Evolutionary conservation across 35 echinoderm and acorn worm genomes (phyloP), one percentile per base, ranked within the genome.

Genomic region (Holothuria glaberrima): DNA sequence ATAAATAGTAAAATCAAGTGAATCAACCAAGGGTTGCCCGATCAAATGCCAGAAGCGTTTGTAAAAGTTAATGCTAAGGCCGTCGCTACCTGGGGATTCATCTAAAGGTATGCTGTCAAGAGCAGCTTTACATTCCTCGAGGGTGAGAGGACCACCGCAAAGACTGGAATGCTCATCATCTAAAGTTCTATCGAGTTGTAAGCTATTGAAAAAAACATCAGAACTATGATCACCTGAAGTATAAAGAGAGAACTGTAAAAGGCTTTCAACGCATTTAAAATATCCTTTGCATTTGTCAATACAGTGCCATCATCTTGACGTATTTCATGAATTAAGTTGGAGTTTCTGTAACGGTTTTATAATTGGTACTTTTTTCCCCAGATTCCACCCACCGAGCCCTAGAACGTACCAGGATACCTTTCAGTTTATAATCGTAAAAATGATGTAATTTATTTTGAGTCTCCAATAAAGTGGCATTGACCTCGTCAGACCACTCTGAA

Each of bases 231-330:
- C 12, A 21, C 63, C 63, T 19, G 0, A 9, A 66, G 63, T 16
- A 66, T 66, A 66, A 66, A 66, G 63, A 66, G 20, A 66, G n/a
- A n/a, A 22, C 63, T 66, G 12, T 66, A 66, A 66, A 66, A 6
- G 28, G 63, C 12, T 66, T 66, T n/a, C n/a, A n/a, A n/a, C n/a
- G n/a, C n/a, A n/a, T n/a, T n/a, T n/a, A n/a, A n/a, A n/a, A n/a
- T n/a, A 14, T 66, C 3, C 21, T 66, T 21, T 66, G 21, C 63
- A 16, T 66, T 16, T 66, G 10, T 66, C 21, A 66, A 21, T 16
- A 29, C 7, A 16, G 63, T 66, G 63, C 63, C 63, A 66, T 66
- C 3, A 9, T 66, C 63, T 19, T 66, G 63, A 66, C 63, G 63
- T 16, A 1, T 16, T 66, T 66, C 7, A 16, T 66, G 3, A 10